phyloP scores from a whole-genome alignment of 2,888 invertebrate genomes.

The Lasioglossum malachurum region DNA sequence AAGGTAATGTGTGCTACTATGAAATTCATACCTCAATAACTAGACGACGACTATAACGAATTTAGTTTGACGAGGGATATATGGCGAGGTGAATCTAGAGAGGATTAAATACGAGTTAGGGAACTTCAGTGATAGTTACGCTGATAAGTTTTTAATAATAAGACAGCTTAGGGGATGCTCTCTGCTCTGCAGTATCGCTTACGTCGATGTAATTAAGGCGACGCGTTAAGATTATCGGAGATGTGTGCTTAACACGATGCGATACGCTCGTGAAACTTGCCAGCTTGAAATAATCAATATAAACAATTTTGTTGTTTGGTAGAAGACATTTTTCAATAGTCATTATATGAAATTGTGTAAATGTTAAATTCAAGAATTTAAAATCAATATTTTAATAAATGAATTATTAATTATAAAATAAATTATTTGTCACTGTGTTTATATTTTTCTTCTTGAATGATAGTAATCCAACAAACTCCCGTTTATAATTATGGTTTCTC shows the following conservation, averaged over 20 bases:
- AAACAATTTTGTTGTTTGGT: not conserved
- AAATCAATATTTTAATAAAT: no score
- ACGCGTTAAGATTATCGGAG: slow-evolving; percentile 10
- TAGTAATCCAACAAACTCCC: not conserved
- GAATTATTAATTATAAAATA: no score
- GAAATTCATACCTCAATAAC: not conserved
- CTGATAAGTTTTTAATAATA: slow-evolving; percentile 41
- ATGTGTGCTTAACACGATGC: not conserved
- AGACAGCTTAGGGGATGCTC: slow-evolving; percentile 32
- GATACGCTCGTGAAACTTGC: not conserved
- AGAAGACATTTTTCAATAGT: not conserved
- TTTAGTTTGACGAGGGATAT: not conserved
- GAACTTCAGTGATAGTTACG: not conserved
- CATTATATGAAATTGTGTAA: not conserved
- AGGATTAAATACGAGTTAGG: slow-evolving; percentile 27
- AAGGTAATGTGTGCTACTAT: not conserved
- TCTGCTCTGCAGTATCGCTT: slow-evolving; percentile 8
- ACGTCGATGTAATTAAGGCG: slow-evolving; percentile 18
- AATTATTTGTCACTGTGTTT: no score
- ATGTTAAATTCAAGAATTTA: not conserved
- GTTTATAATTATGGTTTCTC: not conserved
- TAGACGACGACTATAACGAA: not conserved
- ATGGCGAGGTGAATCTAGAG: slow-evolving; percentile 12
- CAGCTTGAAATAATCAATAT: not conserved
- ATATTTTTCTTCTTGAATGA: not conserved